Evolutionary conservation across 92 coral and sea anemone species (phyloP).

Genomic region (Umimayanthus kanabou): DNA sequence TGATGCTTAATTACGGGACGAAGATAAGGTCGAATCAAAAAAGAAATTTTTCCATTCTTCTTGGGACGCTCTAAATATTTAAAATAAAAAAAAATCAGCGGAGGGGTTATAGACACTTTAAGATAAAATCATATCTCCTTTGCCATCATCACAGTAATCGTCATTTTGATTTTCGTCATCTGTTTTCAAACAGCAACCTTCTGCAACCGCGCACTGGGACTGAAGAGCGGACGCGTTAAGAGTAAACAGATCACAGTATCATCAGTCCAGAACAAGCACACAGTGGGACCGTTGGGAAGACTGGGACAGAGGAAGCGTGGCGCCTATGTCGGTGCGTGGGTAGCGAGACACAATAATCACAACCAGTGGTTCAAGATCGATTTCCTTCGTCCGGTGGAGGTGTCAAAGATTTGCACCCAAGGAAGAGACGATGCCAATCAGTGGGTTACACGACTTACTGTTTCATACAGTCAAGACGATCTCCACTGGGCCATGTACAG

Average conservation of each 20-base stretch:
- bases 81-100: too few species aligned
- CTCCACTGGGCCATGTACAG: constrained; percentile 81
- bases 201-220: constrained; percentile 75
- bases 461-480: constrained; percentile 69
- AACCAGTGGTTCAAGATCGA: constrained; percentile 85
- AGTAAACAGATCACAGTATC: constrained; percentile 65
- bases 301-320: constrained; percentile 40
- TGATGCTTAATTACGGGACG: too few species aligned
- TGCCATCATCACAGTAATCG: neutral
- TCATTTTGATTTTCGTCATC: neutral
- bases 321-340: constrained; percentile 22
- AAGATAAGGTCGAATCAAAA: too few species aligned
- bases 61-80: too few species aligned
- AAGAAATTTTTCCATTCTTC: too few species aligned
- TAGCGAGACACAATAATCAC: constrained; percentile 57
- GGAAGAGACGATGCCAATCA: constrained; percentile 75
- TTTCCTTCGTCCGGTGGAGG: constrained; percentile 61
- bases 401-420: constrained; percentile 72
- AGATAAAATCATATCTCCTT: too few species aligned
- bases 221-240: constrained; percentile 58
- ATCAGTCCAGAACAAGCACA: constrained; percentile 61
- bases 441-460: constrained; percentile 63
- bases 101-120: too few species aligned
- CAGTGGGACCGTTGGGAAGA: constrained; percentile 59
- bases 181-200: constrained; percentile 53